Evolutionary conservation across 2,888 invertebrate genomes (phyloP).

Genomic region (Drosophila picticornis): DNA sequence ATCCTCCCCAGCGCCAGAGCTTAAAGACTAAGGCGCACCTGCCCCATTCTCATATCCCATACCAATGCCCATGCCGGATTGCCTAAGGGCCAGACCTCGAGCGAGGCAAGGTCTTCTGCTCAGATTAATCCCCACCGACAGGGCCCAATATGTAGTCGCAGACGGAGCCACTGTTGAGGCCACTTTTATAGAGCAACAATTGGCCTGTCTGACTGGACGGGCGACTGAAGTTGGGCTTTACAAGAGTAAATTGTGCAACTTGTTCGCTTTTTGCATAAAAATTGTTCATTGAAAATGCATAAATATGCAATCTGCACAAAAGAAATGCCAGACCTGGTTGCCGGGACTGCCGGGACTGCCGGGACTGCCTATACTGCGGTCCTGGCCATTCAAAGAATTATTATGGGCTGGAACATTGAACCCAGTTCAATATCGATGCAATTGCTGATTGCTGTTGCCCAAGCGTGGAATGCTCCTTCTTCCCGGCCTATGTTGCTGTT

Average conservation of each 20-base stretch:
- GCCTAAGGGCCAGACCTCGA: conserved; percentile 47
- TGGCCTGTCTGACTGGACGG: conserved; percentile 31
- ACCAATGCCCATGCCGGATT: conserved; percentile 1
- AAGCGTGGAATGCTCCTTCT: conserved; percentile 21
- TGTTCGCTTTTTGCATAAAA: conserved; percentile 81
- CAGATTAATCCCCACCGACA: conserved; percentile 78
- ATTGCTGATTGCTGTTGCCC: conserved; percentile 71
- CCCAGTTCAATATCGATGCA: conserved; percentile 76
- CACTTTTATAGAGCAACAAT: conserved; percentile 80
- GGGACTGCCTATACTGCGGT: conserved; percentile 18
- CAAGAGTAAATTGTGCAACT: conserved; percentile 81
- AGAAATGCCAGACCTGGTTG: conserved; percentile 51
- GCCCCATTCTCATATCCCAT: conserved; percentile 44
- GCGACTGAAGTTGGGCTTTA: conserved; percentile 54
- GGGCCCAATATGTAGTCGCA: conserved; percentile 33
- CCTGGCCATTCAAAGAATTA: conserved; percentile 67
- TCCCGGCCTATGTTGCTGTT: conserved; percentile 1
- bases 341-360: conserved; percentile 9
- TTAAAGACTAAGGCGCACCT: conserved; percentile 53
- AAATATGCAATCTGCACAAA: conserved; percentile 79
- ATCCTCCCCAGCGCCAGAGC: conserved; percentile 16
- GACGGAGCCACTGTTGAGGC: conserved; percentile 40
- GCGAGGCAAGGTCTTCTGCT: conserved; percentile 68
- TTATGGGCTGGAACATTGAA: conserved; percentile 77
- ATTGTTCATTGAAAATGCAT: conserved; percentile 81